These are phyloP conservation scores for Myotis pilosus DNA, from an alignment of 2,797 vertebrate species.

Conservation along the genomic window DNA sequence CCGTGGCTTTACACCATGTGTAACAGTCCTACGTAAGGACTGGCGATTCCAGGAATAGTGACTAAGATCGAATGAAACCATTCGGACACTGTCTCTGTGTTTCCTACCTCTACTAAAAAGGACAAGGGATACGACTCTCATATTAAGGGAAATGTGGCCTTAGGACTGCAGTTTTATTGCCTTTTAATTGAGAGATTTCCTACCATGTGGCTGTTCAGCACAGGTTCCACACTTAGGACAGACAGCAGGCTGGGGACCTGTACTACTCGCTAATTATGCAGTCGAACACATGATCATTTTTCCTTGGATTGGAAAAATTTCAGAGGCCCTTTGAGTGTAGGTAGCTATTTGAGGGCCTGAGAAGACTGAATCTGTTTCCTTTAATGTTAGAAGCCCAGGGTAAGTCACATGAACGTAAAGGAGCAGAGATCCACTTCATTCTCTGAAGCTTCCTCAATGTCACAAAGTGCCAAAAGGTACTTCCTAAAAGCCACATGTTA, in stretches of 20 bases:
- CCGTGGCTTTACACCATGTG: background rate
- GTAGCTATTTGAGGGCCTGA: background rate
- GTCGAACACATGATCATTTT: background rate
- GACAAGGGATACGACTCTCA: constrained; percentile 32
- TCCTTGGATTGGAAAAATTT: background rate
- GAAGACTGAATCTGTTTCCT: background rate
- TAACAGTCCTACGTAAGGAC: background rate
- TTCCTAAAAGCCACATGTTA: background rate
- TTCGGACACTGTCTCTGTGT: too few relatives aligned
- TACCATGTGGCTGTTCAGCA: background rate
- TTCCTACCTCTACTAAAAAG: background rate
- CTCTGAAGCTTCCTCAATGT: background rate
- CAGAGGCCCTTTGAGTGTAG: background rate
- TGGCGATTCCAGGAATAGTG: constrained; percentile 32
- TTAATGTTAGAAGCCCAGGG: background rate
- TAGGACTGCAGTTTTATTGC: background rate
- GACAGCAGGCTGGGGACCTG: background rate
- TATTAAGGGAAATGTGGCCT: background rate
- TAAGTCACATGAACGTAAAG: background rate
- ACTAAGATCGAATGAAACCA: constrained; percentile 37
- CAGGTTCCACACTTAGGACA: background rate
- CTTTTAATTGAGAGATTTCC: constrained; percentile 38
- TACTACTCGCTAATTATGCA: background rate
- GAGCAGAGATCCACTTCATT: background rate
- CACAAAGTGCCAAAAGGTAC: background rate